Percentiles rank a stretch among this genome's conserved stretches.
phyloP scores from a whole-genome alignment of 2,888 invertebrate species.

The Mimachlamys varia region DNA sequence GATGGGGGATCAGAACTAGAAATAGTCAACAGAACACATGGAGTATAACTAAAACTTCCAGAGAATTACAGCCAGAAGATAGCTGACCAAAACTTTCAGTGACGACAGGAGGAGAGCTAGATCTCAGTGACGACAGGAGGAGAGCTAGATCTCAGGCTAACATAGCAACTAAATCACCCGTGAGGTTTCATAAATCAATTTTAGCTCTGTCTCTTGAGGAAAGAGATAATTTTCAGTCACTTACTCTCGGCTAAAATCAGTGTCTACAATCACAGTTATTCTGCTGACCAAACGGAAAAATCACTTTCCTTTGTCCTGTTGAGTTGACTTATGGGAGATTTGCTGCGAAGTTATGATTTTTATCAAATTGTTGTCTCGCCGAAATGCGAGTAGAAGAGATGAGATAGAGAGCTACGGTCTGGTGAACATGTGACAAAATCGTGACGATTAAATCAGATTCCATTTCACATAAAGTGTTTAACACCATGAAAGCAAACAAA shows the following conservation, averaged over 20 bases:
- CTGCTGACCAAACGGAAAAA: constrained; percentile 11
- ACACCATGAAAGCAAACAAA: constrained; percentile 1
- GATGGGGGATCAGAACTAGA: background rate
- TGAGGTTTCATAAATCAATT: constrained; percentile 7
- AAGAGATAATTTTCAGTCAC: constrained; percentile 25
- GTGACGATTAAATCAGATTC: background rate
- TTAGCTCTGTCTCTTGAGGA: background rate
- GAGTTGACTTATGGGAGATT: constrained; percentile 34
- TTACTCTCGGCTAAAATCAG: constrained; percentile 5
- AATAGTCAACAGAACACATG: too few species aligned
- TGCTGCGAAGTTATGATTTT: constrained; percentile 18
- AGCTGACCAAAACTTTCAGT: background rate
- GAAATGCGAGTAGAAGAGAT: background rate
- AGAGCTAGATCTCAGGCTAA: background rate
- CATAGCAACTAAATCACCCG: background rate
- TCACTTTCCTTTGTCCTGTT: constrained; percentile 4
- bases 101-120: background rate
- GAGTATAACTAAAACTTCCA: too few species aligned
- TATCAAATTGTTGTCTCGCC: constrained; percentile 36
- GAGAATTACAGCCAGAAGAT: too few species aligned
- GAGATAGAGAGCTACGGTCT: background rate
- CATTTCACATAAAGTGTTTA: background rate
- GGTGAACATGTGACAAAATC: constrained; percentile 8
- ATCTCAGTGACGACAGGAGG: background rate
- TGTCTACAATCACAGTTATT: background rate